A percentile compares a stretch with the other conserved stretches of the same genome.
Conservation (phyloP, 2,113 vertebrate species). For the Pachycephala philippinensis region DNA sequence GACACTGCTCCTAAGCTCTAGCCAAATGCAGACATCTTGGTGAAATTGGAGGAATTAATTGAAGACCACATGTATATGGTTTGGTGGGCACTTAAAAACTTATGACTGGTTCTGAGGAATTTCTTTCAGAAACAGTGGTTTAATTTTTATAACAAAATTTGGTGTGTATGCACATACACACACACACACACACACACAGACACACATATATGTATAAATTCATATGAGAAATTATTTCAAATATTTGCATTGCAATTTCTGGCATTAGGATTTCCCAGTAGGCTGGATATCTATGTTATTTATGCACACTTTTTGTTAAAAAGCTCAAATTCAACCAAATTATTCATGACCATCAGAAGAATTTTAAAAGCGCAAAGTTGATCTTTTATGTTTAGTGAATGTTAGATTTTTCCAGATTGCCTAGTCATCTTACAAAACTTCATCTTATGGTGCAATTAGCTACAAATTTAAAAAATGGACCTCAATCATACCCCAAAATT, state of each 20-base stretch:
- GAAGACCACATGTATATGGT: neutral
- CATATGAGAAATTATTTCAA: neutral
- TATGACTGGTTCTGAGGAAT: neutral
- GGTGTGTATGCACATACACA: rapidly evolving
- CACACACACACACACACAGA: too few relatives aligned
- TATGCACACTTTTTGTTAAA: neutral
- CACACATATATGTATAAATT: neutral
- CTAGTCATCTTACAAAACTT: neutral
- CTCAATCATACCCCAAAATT: neutral
- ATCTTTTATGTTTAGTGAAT: neutral
- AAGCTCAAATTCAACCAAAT: neutral
- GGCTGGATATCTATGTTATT: neutral
- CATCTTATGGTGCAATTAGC: neutral
- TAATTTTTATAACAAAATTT: neutral
- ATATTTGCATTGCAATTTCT: neutral
- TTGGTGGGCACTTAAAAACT: neutral
- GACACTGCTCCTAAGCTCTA: conserved; percentile 3
- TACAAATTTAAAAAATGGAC: neutral
- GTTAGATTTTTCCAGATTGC: neutral
- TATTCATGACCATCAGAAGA: neutral
- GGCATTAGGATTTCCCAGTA: neutral
- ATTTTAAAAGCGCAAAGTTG: neutral
- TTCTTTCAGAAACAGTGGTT: neutral
- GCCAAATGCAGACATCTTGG: neutral
- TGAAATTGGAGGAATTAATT: neutral